Conservation (phyloP, 2,888 invertebrate genomes). For the Thera britannica region DNA sequence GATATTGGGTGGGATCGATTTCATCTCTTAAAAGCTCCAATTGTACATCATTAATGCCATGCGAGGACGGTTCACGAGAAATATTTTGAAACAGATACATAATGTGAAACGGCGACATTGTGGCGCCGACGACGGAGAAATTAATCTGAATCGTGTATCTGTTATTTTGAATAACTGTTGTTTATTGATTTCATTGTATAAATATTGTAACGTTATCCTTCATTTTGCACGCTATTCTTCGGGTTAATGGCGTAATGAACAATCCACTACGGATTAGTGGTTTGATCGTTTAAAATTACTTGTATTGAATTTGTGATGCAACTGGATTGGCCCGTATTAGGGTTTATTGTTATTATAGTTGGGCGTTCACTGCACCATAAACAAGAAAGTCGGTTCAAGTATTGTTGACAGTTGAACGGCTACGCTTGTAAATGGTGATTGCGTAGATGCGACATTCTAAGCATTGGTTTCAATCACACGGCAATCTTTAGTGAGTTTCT, state of each 20-base stretch:
- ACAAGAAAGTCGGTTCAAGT: constrained; percentile 20
- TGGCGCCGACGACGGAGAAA: constrained; percentile 68
- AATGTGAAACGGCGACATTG: constrained; percentile 66
- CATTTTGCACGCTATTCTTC: constrained; percentile 43
- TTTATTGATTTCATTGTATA: constrained; percentile 55
- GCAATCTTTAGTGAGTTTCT: constrained; percentile 17
- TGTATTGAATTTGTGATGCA: constrained; percentile 33
- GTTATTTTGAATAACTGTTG: constrained; percentile 60
- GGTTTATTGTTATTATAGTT: constrained; percentile 38
- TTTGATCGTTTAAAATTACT: constrained; percentile 34
- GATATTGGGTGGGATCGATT: constrained; percentile 40
- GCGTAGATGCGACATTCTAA: constrained; percentile 22
- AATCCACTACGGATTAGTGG: constrained; percentile 41
- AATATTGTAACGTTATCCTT: constrained; percentile 44
- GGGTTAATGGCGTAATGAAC: constrained; percentile 43
- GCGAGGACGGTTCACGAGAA: constrained; percentile 57
- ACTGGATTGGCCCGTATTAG: constrained; percentile 30
- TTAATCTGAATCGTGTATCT: constrained; percentile 67
- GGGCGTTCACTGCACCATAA: constrained; percentile 15
- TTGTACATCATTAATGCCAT: constrained; percentile 50
- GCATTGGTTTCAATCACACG: constrained; percentile 24
- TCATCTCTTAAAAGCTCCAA: constrained; percentile 46
- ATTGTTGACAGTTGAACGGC: constrained; percentile 29
- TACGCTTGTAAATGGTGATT: constrained; percentile 21
- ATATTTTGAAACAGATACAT: constrained; percentile 73